Conservation (phyloP, 30 jellyfish, hydroid and myxozoan genomes). For the Aurelia sp. region DNA sequence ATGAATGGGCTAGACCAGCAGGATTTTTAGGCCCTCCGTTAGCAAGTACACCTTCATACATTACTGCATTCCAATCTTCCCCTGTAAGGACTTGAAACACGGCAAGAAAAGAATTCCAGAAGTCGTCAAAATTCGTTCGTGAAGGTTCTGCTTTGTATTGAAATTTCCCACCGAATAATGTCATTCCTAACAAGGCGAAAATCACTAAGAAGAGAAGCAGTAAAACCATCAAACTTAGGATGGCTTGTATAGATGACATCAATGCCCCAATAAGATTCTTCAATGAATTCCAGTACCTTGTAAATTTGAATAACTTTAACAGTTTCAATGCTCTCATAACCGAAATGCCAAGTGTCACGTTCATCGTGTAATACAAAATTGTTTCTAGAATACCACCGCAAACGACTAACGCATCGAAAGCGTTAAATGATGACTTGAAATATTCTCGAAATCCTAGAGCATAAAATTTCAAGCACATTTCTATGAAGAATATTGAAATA, state of each 20-base stretch:
- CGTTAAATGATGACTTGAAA: conserved; percentile 83
- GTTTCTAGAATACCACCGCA: conserved; percentile 89
- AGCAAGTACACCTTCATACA: conserved; percentile 95
- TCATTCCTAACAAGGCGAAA: conserved; percentile 97
- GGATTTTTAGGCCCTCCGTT: conserved; percentile 87
- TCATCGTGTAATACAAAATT: conserved; percentile 62
- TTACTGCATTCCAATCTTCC: conserved; percentile 90
- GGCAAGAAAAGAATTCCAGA: conserved; percentile 96
- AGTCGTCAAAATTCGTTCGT: conserved; percentile 94
- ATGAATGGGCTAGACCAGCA: conserved; percentile 67
- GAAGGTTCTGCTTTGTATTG: conserved; percentile 76
- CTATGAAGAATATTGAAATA: conserved; percentile 68
- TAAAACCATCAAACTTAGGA: conserved; percentile 89
- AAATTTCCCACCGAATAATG: conserved; percentile 95
- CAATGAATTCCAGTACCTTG: conserved; percentile 95
- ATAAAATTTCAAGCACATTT: conserved; percentile 80
- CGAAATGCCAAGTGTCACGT: conserved; percentile 91
- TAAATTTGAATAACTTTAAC: conserved; percentile 86
- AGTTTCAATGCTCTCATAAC: conserved; percentile 93
- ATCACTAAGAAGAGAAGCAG: conserved; percentile 83
- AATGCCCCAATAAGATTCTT: conserved; percentile 92
- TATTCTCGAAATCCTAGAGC: conserved; percentile 78
- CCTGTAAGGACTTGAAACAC: conserved; percentile 94
- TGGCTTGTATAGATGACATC: conserved; percentile 84
- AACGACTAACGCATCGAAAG: conserved; percentile 84